Base-by-base conservation (phyloP, 2,113 vertebrate species). In the Scartelaos histophorus region DNA sequence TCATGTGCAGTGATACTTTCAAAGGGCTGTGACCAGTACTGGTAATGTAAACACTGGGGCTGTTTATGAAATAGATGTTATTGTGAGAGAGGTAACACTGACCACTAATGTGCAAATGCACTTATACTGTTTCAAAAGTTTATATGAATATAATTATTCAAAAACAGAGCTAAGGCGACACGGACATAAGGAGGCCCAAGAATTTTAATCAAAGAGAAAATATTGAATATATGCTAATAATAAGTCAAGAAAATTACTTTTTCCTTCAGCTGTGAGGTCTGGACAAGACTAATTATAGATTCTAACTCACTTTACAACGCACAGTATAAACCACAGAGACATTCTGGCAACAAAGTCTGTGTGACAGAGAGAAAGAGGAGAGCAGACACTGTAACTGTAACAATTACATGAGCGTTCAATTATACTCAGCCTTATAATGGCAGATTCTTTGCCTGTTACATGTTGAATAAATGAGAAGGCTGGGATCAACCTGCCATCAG, bases 401-500 rank as follows among this genome's bases (percentile, higher is more conserved):
- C 51, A 54, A 5, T 53, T 53, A 53, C 49, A 19, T 53, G 49
- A 53, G 49, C 19, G 9, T 53, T 53, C 17, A 53, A 43, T 53
- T 53, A 53, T 53, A 53, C 7, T 66, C 29, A 75, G 73, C 60
- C 61, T 67, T 65, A 73, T 75, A 82, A 85, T 66, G 66, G 35
- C 57, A 71, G 56, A 76, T 73, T 72, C 54, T 69, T 75, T 60
- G 66, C 17, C 75, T 71, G 53, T 78, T 83, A 49, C 46, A 19
- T 71, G 66, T 70, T 58, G 22, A 75, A 69, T 76, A 86, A 85
- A 74, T 67, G 71, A 79, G 83, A 82, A 66, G 67, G 79, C 66
- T 0, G 3, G 67, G 79, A 81, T 85, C 84, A 70, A 69, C 73
- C 80, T 86, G 78, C 88, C 76, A 70, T 78, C 76, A 81, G 80